These are phyloP conservation scores for Phallusia fumigata DNA, from an alignment of 23 tunicate genomes.

Conservation along the genomic window DNA sequence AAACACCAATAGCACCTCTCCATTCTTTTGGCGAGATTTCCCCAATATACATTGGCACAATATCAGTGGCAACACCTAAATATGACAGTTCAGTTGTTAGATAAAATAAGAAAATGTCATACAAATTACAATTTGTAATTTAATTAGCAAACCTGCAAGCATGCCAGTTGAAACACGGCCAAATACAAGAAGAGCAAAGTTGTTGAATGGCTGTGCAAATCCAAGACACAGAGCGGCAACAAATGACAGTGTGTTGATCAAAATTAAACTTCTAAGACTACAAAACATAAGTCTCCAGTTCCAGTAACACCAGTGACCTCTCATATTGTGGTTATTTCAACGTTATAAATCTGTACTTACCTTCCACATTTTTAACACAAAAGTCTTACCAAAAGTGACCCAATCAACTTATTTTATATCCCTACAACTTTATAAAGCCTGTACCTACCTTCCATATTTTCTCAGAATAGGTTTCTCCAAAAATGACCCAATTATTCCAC, in stretches of 20 bases:
- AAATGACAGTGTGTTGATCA: slow-evolving; percentile 76
- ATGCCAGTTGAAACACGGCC: slow-evolving; percentile 90
- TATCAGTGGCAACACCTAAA: slow-evolving; percentile 92
- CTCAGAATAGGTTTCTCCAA: slow-evolving; percentile 75
- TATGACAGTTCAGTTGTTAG: no score
- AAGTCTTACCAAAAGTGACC: no score
- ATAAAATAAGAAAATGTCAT: background rate
- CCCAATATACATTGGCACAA: slow-evolving; percentile 97
- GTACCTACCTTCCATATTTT: slow-evolving; percentile 84
- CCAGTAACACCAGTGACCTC: no score
- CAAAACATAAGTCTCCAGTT: no score
- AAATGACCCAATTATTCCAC: slow-evolving; percentile 92
- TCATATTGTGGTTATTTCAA: no score
- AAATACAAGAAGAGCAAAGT: slow-evolving; percentile 58
- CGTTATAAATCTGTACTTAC: no score
- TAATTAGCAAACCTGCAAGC: slow-evolving; percentile 87
- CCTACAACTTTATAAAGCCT: no score
- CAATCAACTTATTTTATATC: no score
- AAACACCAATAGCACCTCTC: slow-evolving; percentile 97
- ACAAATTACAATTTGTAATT: no score
- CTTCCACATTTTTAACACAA: no score
- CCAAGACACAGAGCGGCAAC: slow-evolving; percentile 75
- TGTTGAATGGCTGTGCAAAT: slow-evolving; percentile 56
- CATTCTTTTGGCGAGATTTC: slow-evolving; percentile 89
- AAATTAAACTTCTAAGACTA: slow-evolving; percentile 77